Conservation (phyloP, 1,140 invertebrate genomes). For the Zaprionus vittiger region DNA sequence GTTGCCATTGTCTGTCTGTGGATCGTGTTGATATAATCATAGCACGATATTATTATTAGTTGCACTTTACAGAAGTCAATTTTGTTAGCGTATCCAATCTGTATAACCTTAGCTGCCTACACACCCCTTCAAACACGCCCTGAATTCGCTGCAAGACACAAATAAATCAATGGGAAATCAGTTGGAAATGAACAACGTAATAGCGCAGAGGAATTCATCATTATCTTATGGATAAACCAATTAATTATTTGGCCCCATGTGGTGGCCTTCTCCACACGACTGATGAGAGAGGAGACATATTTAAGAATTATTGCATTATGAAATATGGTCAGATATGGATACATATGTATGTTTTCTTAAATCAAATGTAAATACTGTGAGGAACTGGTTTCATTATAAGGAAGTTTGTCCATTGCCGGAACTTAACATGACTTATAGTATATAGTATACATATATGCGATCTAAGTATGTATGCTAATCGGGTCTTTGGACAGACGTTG, state of each 20-base stretch:
- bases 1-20: conserved; percentile 31
- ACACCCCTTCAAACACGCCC: neutral
- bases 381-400: conserved; percentile 68
- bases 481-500: neutral
- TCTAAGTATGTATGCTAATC: conserved; percentile 35
- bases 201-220: conserved; percentile 23
- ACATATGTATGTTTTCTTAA: conserved; percentile 27
- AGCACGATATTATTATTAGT: conserved; percentile 4
- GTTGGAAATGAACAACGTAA: conserved; percentile 5
- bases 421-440: conserved; percentile 54
- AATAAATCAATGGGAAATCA: neutral
- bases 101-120: conserved; percentile 1
- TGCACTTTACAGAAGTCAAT: conserved; percentile 19
- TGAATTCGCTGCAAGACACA: neutral
- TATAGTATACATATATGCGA: conserved; percentile 11
- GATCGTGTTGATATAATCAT: conserved; percentile 4
- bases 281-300: conserved; percentile 36
- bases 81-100: neutral
- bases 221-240: conserved; percentile 14
- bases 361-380: conserved; percentile 30
- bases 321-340: conserved; percentile 52
- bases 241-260: conserved; percentile 44
- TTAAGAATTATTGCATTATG: conserved; percentile 60
- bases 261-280: neutral
- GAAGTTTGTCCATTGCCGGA: conserved; percentile 64